Percentiles rank a stretch among this genome's conserved stretches.
Conservation (phyloP, 2,113 vertebrate genomes). For the Phaetusa simplex region DNA sequence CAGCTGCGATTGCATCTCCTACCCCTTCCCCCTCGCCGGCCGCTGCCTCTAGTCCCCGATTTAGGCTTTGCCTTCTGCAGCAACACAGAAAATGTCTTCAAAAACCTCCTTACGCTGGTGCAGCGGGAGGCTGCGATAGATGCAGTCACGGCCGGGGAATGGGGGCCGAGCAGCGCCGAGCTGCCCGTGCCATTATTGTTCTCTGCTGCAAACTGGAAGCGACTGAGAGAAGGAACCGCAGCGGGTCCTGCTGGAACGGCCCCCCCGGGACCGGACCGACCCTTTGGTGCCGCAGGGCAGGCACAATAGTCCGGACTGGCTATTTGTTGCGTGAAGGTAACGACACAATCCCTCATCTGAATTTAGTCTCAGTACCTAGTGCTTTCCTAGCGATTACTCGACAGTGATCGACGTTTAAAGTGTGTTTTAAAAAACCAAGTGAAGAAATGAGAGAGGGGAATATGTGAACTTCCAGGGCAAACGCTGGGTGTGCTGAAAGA, state of each 20-base stretch:
- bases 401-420: neutral
- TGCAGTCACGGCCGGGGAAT: neutral
- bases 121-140: conserved; percentile 8
- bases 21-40: neutral
- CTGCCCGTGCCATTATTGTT: conserved; percentile 54
- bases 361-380: neutral
- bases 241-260: neutral
- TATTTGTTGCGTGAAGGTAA: accelerated
- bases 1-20: neutral
- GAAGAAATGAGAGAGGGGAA: neutral
- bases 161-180: neutral
- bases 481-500: neutral
- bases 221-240: neutral
- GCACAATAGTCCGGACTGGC: neutral
- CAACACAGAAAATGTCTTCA: neutral
- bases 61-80: conserved; percentile 5
- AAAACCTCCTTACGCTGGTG: neutral
- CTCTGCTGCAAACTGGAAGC: conserved; percentile 41
- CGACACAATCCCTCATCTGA: neutral
- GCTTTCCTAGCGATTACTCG: neutral
- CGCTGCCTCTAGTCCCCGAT: neutral
- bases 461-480: neutral
- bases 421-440: neutral
- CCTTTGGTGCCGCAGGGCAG: neutral
- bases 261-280: neutral